A percentile compares a stretch with the other conserved stretches of the same genome.
These are phyloP conservation scores for Anneissia japonica DNA, from an alignment of 35 echinoderm and acorn worm species.

Conservation along the genomic window DNA sequence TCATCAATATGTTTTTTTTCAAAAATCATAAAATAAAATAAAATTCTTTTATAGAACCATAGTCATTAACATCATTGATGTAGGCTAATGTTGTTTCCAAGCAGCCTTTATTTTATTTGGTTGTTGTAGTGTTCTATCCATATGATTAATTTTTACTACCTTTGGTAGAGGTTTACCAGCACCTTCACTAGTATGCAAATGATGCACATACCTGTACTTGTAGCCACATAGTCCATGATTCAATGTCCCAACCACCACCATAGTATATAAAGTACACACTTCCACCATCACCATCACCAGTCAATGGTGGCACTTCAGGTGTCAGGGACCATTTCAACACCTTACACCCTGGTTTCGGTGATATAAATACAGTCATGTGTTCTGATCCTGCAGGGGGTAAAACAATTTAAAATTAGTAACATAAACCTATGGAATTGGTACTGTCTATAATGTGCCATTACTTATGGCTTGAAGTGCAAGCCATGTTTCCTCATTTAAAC, in stretches of 20 bases:
- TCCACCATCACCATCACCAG: constrained; percentile 5
- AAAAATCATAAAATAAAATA: not conserved
- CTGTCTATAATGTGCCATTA: no score
- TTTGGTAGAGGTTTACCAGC: no score
- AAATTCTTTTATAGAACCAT: not conserved
- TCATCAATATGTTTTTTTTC: not conserved
- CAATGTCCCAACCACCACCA: constrained; percentile 12
- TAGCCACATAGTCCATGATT: constrained; percentile 22
- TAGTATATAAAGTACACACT: constrained; percentile 23
- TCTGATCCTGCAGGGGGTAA: constrained; percentile 10
- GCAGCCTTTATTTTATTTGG: no score
- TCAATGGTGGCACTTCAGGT: constrained; percentile 8
- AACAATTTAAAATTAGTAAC: no score
- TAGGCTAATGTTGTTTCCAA: no score
- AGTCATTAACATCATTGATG: no score
- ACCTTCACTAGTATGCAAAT: no score
- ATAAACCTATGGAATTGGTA: no score
- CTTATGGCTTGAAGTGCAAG: no score
- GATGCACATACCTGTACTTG: constrained; percentile 33
- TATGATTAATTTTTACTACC: no score
- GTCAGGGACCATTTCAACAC: constrained; percentile 18
- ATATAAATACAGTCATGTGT: constrained; percentile 26
- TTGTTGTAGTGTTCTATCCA: no score
- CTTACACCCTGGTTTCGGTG: not conserved
- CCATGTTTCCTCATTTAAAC: no score